Conservation (phyloP, 2,888 invertebrate species). For the Drosophila niveifrons region DNA sequence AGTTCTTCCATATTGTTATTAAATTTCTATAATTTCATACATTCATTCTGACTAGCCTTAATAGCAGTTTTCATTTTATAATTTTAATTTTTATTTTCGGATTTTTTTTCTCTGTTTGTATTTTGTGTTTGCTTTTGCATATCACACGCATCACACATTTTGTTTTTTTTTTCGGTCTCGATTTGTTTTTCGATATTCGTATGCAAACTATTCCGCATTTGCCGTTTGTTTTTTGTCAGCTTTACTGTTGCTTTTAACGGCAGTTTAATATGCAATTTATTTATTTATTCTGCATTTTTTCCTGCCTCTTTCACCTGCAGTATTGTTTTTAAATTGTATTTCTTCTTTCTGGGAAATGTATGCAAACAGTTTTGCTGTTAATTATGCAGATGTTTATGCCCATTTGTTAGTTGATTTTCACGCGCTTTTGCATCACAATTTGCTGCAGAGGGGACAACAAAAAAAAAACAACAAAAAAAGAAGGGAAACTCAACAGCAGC, state of each 20-base stretch:
- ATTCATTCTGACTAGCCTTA: conserved; percentile 26
- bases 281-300: conserved; percentile 12
- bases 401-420: conserved; percentile 73
- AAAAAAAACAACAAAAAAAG: background rate
- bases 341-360: conserved; percentile 25
- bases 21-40: background rate
- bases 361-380: conserved; percentile 68
- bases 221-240: conserved; percentile 21
- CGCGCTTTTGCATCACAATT: conserved; percentile 77
- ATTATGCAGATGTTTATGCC: conserved; percentile 70
- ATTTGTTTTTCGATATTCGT: conserved; percentile 31
- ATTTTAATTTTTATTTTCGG: background rate
- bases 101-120: conserved; percentile 3
- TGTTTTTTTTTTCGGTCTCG: conserved; percentile 14
- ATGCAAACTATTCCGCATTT: conserved; percentile 25
- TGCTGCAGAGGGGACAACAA: too few species aligned
- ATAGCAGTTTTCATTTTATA: conserved; percentile 10
- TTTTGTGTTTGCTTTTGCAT: conserved; percentile 3
- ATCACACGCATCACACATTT: conserved; percentile 1
- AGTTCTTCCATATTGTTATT: background rate
- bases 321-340: conserved; percentile 10
- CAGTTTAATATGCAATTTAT: conserved; percentile 33
- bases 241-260: conserved; percentile 26
- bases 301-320: background rate
- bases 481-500: conserved; percentile 10